A percentile compares a stretch with the other conserved stretches of the same genome.
Evolutionary conservation across 1,140 invertebrate species (phyloP).

Genomic region (Homarus americanus): DNA sequence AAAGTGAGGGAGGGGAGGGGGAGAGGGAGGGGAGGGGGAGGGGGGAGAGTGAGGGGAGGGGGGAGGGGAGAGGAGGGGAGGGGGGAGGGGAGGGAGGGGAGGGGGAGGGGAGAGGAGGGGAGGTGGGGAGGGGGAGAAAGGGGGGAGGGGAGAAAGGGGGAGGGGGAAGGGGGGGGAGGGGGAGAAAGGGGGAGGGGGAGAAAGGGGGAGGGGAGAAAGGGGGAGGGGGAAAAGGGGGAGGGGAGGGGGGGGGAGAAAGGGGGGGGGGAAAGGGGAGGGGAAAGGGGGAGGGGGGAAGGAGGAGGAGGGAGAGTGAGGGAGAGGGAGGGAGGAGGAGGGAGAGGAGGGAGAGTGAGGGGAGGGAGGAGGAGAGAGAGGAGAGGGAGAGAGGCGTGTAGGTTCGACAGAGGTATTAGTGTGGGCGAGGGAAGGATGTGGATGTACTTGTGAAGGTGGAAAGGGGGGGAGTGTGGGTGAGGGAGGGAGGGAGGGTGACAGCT

Average conservation of each 20-base stretch:
- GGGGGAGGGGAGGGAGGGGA: too few species aligned
- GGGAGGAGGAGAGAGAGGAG: neutral
- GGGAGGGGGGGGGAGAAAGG: neutral
- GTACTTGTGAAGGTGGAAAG: neutral
- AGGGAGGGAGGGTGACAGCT: neutral
- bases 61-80: too few species aligned
- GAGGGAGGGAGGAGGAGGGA: neutral
- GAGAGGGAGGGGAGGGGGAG: too few species aligned
- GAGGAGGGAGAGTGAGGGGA: too few species aligned
- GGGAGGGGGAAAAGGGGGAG: neutral
- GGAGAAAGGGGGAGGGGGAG: neutral
- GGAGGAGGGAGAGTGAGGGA: neutral
- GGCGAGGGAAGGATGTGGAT: neutral
- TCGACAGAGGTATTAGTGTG: neutral
- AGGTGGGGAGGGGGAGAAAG: neutral
- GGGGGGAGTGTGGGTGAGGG: neutral
- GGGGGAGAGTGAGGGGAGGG: too few species aligned
- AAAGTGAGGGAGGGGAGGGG: too few species aligned
- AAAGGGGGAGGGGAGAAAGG: neutral
- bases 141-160: neutral
- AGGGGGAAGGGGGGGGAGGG: neutral
- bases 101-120: too few species aligned
- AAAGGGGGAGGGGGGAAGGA: too few species aligned
- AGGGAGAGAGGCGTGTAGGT: neutral
- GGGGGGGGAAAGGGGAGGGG: neutral